These are phyloP conservation scores for Pseudotriccus pelzelni DNA, from an alignment of 2,797 vertebrate species.

Conservation along the genomic window DNA sequence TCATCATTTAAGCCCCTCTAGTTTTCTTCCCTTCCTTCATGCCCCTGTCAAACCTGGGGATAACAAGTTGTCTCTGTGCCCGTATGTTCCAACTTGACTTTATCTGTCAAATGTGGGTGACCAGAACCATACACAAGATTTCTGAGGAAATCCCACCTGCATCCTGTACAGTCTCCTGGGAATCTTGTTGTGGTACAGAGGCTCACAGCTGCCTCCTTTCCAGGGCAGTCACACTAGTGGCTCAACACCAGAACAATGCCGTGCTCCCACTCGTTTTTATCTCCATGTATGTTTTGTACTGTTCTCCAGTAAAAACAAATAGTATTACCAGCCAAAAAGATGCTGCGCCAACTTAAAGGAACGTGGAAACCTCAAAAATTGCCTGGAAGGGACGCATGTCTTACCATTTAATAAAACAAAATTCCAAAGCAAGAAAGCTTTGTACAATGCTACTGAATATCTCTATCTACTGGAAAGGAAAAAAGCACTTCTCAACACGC, in stretches of 20 bases:
- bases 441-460: not conserved
- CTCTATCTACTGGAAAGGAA: not conserved
- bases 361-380: not conserved
- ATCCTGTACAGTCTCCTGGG: not conserved
- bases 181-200: not conserved
- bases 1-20: not conserved
- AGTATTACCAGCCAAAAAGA: not conserved
- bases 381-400: not conserved
- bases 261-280: not conserved
- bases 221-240: not conserved
- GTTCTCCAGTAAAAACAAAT: not conserved
- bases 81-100: not conserved
- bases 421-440: not conserved
- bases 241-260: not conserved
- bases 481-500: not conserved
- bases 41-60: not conserved
- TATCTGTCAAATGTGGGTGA: not conserved
- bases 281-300: not conserved
- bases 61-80: not conserved
- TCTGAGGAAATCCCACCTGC: not conserved
- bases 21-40: not conserved
- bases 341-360: not conserved
- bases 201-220: not conserved
- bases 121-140: not conserved
- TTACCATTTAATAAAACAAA: not conserved